Evolutionary conservation across 2,113 vertebrate genomes (phyloP), one percentile per base, ranked within the genome.

Genomic region (Podarcis raffonei): DNA sequence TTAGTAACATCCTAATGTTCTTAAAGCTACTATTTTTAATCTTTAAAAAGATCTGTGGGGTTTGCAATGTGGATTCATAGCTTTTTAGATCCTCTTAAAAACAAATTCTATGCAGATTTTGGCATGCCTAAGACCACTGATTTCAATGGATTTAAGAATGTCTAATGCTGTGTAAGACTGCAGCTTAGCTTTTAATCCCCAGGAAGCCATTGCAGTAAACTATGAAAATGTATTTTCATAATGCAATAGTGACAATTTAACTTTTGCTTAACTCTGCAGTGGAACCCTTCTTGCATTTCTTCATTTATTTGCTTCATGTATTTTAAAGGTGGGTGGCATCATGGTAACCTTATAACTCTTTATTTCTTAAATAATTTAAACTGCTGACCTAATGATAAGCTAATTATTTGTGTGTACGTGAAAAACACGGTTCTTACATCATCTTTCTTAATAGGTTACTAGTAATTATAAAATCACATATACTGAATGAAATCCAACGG

Each of bases 21-120:
- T 94, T 86, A 88, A 94, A 62, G 89, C 27, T 84, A 32, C 65
- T 93, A 62, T 91, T 93, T 92, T 92, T 93, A 88, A 91, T 88
- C 78, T 92, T 81, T 86, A 84, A 27, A 22, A 71, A 91, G 87
- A 90, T 92, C 80, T 89, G 1, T 27, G 57, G 16, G 72, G 7
- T 30, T 23, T 85, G 81, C 91, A 42, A 53, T 8, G 16, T 71
- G 83, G 74, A 83, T 30, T 27, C 9, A 69, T 74, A 2, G 69
- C 48, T 77, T 86, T 79, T 81, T 85, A 25, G 68, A 88, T 81
- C 37, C 80, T 69, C 84, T 57, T 32, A 68, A 66, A 69, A 35
- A 11, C 27, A n/a, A 39, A 86, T 66, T 71, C 57, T 66, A 30
- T 37, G 30, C 8, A 8, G 59, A n/a, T 27, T 66, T 86, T 57